These are phyloP conservation scores for Papilio elwesi DNA, from an alignment of 2,888 invertebrate species.

Conservation along the genomic window DNA sequence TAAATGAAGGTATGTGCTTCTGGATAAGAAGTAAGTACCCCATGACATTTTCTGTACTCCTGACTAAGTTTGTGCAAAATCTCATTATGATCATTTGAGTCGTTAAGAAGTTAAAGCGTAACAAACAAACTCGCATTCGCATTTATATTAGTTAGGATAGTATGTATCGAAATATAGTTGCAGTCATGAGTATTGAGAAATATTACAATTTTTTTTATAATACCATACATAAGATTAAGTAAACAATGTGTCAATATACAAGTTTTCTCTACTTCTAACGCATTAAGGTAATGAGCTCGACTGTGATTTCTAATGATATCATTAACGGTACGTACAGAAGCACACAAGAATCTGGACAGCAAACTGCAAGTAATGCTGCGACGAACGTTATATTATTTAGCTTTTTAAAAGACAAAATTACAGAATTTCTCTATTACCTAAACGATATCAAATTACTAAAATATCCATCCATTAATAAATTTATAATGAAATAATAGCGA, in stretches of 20 bases:
- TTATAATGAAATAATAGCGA: not conserved
- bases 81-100: too few species aligned
- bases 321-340: constrained; percentile 1
- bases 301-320: not conserved
- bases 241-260: too few species aligned
- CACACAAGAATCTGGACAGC: not conserved
- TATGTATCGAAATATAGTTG: not conserved
- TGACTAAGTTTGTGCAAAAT: too few species aligned
- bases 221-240: too few species aligned
- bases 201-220: not conserved
- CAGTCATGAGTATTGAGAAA: not conserved
- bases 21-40: too few species aligned
- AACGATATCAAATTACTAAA: constrained; percentile 4
- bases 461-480: not conserved
- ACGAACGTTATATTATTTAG: not conserved
- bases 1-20: too few species aligned
- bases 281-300: not conserved
- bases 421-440: not conserved
- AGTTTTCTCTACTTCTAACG: not conserved
- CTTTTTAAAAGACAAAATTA: not conserved
- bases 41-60: too few species aligned
- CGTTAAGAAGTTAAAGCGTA: too few species aligned
- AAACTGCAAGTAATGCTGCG: constrained; percentile 19
- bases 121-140: too few species aligned
- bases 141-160: too few species aligned